Conservation (phyloP, 2,888 invertebrate genomes). For the Hyposoter dolosus region DNA sequence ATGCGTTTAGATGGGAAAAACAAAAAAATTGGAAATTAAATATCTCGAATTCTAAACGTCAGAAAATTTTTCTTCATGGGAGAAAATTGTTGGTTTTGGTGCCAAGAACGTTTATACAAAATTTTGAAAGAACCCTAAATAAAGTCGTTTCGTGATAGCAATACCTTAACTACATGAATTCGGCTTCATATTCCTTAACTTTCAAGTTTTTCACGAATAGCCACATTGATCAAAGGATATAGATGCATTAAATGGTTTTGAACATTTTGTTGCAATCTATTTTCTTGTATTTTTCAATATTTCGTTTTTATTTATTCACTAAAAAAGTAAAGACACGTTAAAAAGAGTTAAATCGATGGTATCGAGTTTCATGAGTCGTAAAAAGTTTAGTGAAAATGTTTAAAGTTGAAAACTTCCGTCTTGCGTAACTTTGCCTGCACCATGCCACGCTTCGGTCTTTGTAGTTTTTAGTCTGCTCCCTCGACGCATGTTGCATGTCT, state of each 20-base stretch:
- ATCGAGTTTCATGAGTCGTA: not conserved
- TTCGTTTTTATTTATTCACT: not conserved
- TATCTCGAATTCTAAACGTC: too few species aligned
- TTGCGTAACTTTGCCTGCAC: not conserved
- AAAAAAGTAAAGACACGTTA: not conserved
- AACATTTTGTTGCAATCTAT: not conserved
- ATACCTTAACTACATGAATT: not conserved
- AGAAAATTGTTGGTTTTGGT: too few species aligned
- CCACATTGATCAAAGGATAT: not conserved
- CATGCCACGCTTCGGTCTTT: not conserved
- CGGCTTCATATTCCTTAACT: not conserved
- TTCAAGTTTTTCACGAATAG: not conserved
- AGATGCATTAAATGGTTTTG: not conserved
- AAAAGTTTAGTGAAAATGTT: not conserved
- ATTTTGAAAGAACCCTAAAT: too few species aligned
- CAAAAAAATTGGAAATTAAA: too few species aligned
- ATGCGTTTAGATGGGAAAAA: too few species aligned
- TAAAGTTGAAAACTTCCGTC: conserved; percentile 1
- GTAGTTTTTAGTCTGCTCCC: not conserved
- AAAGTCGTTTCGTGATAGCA: too few species aligned
- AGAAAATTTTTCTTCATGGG: too few species aligned
- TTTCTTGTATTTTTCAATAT: not conserved
- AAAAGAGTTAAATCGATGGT: not conserved
- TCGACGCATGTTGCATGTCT: conserved; percentile 13
- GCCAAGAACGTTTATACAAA: too few species aligned